Evolutionary conservation across 2,888 invertebrate genomes (phyloP), one percentile per base, ranked within the genome.

Genomic region (Meghimatium bilineatum): DNA sequence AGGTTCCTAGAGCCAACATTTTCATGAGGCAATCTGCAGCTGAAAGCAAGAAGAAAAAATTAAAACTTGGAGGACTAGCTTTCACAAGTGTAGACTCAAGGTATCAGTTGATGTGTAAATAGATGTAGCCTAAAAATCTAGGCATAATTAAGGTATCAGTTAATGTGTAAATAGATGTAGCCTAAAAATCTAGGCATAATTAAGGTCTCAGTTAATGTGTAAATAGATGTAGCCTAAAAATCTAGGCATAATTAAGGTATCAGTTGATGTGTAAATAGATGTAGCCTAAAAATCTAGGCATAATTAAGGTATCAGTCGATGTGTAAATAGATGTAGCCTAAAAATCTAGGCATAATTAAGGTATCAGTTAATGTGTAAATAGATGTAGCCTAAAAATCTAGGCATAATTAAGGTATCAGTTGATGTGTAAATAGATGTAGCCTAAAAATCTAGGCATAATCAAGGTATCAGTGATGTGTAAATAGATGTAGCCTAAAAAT

Each of bases 11-110:
- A 74, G 81, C 81, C 23, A 81, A 81, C 56, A 29, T 81, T 26
- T 74, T 81, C 17, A 38, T 74, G 29, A n/a, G 38, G 29, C 81
- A 56, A 63, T 34, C 29, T 36, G 74, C 71, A 63, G 44, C 74
- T 26, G 44, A 83, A 60, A 63, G 81, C 82, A 74, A 79, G 81
- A 52, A 77, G 85, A 60, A 81, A 86, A 52, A 84, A 78, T 14
- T 75, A 83, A 76, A 63, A 86, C 60, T 76, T 87, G 85, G 78
- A 86, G 83, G 56, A 14, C 67, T 60, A 79, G 74, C 52, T 77
- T 75, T 36, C 84, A 5, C 44, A n/a, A 67, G 38, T 38, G n/a
- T n/a, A n/a, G 66, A 78, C 3, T 36, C 78, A 29, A 78, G 78
- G 78, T 78, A 77, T 44, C 76, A 20, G 34, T 56, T 14, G 3